phyloP scores from a whole-genome alignment of 1,140 invertebrate species.

The Neodiprion lecontei region DNA sequence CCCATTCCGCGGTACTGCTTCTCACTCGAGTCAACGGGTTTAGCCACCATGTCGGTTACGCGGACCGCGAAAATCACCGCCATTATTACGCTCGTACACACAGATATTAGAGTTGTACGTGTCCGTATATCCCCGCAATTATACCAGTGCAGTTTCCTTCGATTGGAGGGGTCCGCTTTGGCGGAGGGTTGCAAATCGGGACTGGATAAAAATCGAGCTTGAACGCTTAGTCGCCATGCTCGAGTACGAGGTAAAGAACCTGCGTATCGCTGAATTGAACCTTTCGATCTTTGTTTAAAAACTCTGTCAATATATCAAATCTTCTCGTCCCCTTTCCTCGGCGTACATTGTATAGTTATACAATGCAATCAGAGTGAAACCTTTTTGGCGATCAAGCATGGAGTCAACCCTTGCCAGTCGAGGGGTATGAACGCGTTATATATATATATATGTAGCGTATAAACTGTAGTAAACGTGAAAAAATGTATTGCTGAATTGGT shows the following conservation, averaged over 20 bases:
- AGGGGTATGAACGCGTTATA: too few species aligned
- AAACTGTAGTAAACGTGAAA: slow-evolving; percentile 47
- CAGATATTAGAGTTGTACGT: not conserved
- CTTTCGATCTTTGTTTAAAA: too few species aligned
- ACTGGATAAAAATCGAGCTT: not conserved
- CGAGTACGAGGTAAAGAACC: too few species aligned
- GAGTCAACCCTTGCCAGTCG: too few species aligned
- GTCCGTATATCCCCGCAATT: not conserved
- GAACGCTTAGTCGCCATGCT: too few species aligned
- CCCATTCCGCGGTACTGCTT: slow-evolving; percentile 31
- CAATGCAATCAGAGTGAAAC: too few species aligned
- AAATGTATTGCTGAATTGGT: slow-evolving; percentile 52
- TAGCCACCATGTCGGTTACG: slow-evolving; percentile 45
- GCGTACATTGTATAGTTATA: too few species aligned
- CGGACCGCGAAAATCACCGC: slow-evolving; percentile 53
- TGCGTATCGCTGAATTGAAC: too few species aligned
- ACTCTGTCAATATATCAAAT: too few species aligned
- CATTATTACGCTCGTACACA: slow-evolving; percentile 36
- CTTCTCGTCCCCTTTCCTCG: too few species aligned
- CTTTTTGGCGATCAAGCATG: too few species aligned
- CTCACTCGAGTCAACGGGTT: slow-evolving; percentile 47
- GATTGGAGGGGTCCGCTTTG: not conserved
- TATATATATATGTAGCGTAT: too few species aligned
- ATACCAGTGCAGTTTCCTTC: not conserved
- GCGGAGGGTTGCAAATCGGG: not conserved